Conservation (phyloP, 2,888 invertebrate species). For the Tipula confusa region DNA sequence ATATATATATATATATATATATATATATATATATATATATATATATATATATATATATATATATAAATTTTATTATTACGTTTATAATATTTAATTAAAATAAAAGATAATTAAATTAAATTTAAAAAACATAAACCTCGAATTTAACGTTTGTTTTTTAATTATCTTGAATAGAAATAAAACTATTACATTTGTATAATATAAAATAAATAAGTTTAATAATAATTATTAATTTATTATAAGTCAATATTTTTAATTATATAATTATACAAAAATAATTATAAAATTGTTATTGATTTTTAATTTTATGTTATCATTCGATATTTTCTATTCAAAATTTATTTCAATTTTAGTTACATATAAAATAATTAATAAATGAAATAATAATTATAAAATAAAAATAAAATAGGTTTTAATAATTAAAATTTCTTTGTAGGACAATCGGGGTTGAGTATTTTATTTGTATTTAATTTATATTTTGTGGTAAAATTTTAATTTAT, state of each 20-base stretch:
- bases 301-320: background rate
- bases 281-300: background rate
- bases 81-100: background rate
- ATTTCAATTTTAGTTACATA: background rate
- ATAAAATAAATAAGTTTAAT: background rate
- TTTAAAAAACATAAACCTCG: background rate
- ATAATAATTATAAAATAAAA: background rate
- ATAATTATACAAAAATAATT: background rate
- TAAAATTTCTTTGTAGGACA: background rate
- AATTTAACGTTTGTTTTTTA: conserved; percentile 17
- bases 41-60: too few species aligned
- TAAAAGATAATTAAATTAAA: background rate
- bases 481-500: background rate
- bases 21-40: too few species aligned
- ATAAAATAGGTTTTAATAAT: background rate
- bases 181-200: too few species aligned
- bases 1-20: too few species aligned
- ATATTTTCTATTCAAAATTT: conserved; percentile 1
- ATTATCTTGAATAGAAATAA: background rate
- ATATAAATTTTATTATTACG: background rate
- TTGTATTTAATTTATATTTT: background rate
- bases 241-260: background rate
- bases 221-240: background rate
- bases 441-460: background rate
- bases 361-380: background rate